Conservation (phyloP, 64 coral and sea anemone genomes). For the Dendronephthya gigantea region DNA sequence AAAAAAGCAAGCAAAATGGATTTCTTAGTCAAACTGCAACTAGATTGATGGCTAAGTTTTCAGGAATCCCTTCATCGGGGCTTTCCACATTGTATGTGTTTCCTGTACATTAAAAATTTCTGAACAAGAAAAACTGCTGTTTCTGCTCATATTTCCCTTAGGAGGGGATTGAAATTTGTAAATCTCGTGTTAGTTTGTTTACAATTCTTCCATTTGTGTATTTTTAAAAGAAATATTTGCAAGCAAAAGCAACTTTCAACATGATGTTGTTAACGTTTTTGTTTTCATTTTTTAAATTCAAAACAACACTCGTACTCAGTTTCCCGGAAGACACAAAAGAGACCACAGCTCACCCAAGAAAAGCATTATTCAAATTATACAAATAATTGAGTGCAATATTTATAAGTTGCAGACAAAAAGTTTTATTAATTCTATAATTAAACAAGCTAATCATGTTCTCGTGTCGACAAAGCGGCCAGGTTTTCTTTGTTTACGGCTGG, state of each 20-base stretch:
- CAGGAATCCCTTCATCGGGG: constrained; percentile 68
- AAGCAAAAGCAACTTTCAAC: background rate
- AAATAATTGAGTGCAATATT: too few species aligned
- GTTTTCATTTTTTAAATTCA: too few species aligned
- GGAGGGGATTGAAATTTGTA: background rate
- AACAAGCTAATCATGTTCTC: too few species aligned
- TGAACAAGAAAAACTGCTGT: background rate
- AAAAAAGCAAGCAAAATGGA: background rate
- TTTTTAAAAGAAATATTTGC: background rate
- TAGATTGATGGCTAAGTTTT: constrained; percentile 76
- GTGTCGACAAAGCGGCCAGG: too few species aligned
- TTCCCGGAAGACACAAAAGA: too few species aligned
- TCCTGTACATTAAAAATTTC: background rate
- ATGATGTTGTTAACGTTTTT: background rate
- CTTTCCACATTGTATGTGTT: background rate
- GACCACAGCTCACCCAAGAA: background rate
- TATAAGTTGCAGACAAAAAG: too few species aligned
- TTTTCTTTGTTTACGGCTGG: too few species aligned
- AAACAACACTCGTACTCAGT: too few species aligned
- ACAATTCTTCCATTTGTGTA: background rate
- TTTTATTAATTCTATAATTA: too few species aligned
- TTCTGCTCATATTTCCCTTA: background rate
- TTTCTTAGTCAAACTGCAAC: constrained; percentile 59
- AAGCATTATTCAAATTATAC: background rate
- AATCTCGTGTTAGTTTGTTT: background rate